Evolutionary conservation across 2,113 vertebrate genomes (phyloP), one percentile per base, ranked within the genome.

Genomic region (Sarotherodon lohbergeri): DNA sequence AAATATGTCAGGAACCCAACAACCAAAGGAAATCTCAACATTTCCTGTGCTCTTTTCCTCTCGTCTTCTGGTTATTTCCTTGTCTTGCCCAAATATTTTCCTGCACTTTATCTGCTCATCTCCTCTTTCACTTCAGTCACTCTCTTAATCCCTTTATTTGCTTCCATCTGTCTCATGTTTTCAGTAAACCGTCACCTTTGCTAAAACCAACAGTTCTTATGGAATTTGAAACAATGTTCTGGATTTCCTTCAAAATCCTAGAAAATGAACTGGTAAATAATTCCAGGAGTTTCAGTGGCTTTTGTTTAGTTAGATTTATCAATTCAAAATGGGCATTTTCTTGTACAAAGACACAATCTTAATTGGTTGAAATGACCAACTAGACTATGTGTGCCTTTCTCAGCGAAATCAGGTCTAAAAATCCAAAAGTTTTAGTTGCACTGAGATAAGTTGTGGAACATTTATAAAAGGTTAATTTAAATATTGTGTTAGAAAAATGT

Each of bases 41-140:
- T 94, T 97, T 97, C 96, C 96, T 97, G 95, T 88, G 87, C 87
- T 90, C 93, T 84, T 95, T 96, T 96, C 95, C 95, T 92, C 91
- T 90, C 81, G 87, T 88, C 88, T 91, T 88, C 86, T 88, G 71
- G 61, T 82, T 89, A 66, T 79, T 76, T 86, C 84, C 55, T 57
- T 61, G 56, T 66, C 14, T 81, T 46, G 5, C n/a, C 24, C 5
- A 78, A 55, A 89, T 5, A 17, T 59, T 68, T 81, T 17, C 29
- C 76, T 4, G 27, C 4, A 46, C 63, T 19, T 76, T 83, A 61
- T 61, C 79, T 12, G 1, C 76, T 3, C 7, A 27, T 16, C 24
- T 19, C 29, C 17, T 29, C 10, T 81, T 55, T 56, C 14, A 5
- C n/a, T 36, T 46, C 39, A 54, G 13, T 9, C 11, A 0, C 39